Evolutionary conservation across 1,140 invertebrate genomes (phyloP).

Genomic region (Papilio dardanus): DNA sequence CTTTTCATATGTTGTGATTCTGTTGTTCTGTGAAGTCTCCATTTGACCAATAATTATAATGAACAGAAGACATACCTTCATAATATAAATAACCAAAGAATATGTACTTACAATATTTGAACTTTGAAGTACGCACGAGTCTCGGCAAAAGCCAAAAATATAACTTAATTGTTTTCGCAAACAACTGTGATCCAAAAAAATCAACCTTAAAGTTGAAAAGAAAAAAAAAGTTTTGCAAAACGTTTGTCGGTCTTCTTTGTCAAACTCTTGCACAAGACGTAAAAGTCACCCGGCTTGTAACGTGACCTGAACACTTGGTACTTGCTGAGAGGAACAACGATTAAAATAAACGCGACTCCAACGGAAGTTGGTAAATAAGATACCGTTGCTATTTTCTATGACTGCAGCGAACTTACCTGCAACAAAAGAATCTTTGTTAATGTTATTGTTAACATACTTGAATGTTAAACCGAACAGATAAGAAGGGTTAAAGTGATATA

Average conservation of each 20-base stretch:
- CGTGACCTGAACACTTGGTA: not conserved
- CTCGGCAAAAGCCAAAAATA: not conserved
- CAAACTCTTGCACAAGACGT: slow-evolving; percentile 10
- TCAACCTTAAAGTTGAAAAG: not conserved
- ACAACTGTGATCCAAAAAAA: not conserved
- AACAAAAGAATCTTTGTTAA: slow-evolving; percentile 22
- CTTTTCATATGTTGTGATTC: no score
- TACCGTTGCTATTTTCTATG: slow-evolving; percentile 1
- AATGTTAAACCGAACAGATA: not conserved
- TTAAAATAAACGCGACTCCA: slow-evolving; percentile 4
- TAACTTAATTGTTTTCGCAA: slow-evolving; percentile 12
- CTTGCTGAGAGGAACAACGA: not conserved
- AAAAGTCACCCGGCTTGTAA: slow-evolving; percentile 10
- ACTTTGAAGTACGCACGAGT: not conserved
- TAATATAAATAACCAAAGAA: no score
- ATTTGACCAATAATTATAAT: no score
- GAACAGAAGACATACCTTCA: no score
- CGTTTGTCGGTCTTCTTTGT: not conserved
- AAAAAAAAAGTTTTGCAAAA: not conserved
- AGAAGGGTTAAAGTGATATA: not conserved
- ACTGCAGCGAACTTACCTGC: not conserved
- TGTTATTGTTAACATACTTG: not conserved
- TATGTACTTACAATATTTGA: not conserved
- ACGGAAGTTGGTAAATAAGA: not conserved
- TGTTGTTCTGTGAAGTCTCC: no score